These are phyloP conservation scores for Dione juno DNA, from an alignment of 2,888 invertebrate genomes.

Conservation along the genomic window DNA sequence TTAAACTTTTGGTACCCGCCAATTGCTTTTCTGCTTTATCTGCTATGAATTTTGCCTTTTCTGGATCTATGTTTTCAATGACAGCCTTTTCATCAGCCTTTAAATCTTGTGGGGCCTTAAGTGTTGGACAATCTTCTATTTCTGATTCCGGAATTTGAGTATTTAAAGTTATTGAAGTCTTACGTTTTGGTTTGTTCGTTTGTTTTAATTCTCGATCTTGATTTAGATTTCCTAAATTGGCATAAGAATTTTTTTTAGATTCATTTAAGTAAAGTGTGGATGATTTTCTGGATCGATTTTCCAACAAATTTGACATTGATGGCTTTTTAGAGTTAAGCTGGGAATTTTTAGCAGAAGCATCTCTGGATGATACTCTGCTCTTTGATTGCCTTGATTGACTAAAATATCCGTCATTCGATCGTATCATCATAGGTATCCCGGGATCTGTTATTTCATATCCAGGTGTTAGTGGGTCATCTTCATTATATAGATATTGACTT, in stretches of 20 bases:
- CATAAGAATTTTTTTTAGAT: slow-evolving; percentile 77
- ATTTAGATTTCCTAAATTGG: slow-evolving; percentile 65
- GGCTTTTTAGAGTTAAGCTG: slow-evolving; percentile 75
- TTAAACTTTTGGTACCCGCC: slow-evolving; percentile 66
- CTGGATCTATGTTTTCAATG: slow-evolving; percentile 72
- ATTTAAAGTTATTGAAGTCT: slow-evolving; percentile 67
- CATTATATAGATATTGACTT: slow-evolving; percentile 86
- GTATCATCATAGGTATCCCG: slow-evolving; percentile 86
- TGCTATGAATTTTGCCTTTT: slow-evolving; percentile 69
- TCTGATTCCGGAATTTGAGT: slow-evolving; percentile 78
- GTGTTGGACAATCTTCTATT: slow-evolving; percentile 79
- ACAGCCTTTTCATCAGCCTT: slow-evolving; percentile 79
- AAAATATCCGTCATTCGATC: slow-evolving; percentile 85
- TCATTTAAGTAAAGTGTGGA: slow-evolving; percentile 77
- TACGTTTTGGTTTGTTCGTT: slow-evolving; percentile 69
- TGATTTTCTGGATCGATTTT: slow-evolving; percentile 75
- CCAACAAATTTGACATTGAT: slow-evolving; percentile 75
- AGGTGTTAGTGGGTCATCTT: slow-evolving; percentile 84
- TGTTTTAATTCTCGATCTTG: slow-evolving; percentile 62
- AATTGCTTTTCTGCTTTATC: slow-evolving; percentile 71
- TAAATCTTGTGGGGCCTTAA: slow-evolving; percentile 79
- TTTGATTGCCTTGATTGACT: slow-evolving; percentile 78
- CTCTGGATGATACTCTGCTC: slow-evolving; percentile 71
- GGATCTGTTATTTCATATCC: slow-evolving; percentile 87
- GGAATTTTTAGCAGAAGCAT: slow-evolving; percentile 74